Evolutionary conservation across 1,140 invertebrate species (phyloP).

Genomic region (Procambarus virginalis): DNA sequence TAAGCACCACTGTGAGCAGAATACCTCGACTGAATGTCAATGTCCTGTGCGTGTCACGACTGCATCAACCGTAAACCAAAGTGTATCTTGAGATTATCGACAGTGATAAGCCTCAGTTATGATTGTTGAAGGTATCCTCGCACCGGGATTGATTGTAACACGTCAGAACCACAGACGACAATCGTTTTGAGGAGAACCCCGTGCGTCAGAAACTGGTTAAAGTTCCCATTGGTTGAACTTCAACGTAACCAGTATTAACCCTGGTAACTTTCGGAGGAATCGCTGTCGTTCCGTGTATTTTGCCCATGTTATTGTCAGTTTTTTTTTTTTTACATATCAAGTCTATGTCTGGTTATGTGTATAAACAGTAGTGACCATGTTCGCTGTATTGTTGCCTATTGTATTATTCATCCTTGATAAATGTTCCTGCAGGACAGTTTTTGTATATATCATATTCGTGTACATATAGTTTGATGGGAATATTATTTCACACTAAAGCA

Average conservation of each 20-base stretch:
- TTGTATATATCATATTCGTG: too few relatives aligned
- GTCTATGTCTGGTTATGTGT: background rate
- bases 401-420: too few relatives aligned
- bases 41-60: too few relatives aligned
- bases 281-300: slow-evolving; percentile 25
- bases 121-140: background rate
- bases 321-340: slow-evolving; percentile 17
- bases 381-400: too few relatives aligned
- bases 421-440: too few relatives aligned
- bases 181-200: background rate
- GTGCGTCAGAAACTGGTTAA: background rate
- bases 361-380: background rate
- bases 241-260: background rate
- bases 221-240: slow-evolving; percentile 9
- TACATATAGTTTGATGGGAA: too few relatives aligned
- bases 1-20: too few relatives aligned
- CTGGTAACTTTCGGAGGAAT: background rate
- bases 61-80: too few relatives aligned
- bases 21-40: too few relatives aligned
- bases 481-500: too few relatives aligned
- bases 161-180: too few relatives aligned
- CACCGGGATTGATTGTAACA: background rate
- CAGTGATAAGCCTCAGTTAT: background rate
- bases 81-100: too few relatives aligned
- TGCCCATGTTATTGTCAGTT: slow-evolving; percentile 8